Evolutionary conservation across 2,113 vertebrate species (phyloP).

Genomic region (Gymnorhina tibicen): DNA sequence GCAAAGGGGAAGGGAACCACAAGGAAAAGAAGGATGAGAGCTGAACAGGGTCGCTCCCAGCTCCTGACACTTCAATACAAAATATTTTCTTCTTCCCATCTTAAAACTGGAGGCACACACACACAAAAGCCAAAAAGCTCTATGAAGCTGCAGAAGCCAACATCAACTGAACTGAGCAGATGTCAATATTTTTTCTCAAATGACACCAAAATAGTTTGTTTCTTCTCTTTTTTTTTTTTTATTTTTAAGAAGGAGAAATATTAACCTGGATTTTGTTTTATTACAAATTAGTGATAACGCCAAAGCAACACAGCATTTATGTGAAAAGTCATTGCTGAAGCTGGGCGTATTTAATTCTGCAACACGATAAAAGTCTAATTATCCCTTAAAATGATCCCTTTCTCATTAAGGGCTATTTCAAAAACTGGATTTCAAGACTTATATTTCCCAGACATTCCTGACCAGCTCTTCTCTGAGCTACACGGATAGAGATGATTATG

Average conservation of each 20-base stretch:
- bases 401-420: not conserved
- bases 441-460: not conserved
- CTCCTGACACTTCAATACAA: not conserved
- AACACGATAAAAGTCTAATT: not conserved
- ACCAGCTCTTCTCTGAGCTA: not conserved
- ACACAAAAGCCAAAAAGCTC: not conserved
- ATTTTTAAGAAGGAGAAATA: not conserved
- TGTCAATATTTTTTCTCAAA: not conserved
- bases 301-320: not conserved
- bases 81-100: not conserved
- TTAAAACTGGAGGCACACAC: not conserved
- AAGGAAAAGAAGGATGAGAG: not conserved
- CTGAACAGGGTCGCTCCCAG: not conserved
- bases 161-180: not conserved
- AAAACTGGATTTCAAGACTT: not conserved
- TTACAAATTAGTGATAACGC: not conserved
- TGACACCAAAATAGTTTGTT: not conserved
- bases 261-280: not conserved
- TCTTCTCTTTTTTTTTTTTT: not conserved
- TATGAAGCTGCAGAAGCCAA: not conserved
- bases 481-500: not conserved
- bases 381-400: not conserved
- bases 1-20: not conserved
- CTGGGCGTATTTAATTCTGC: not conserved
- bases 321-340: not conserved